Conservation (phyloP, 2,888 invertebrate species). For the Melieria picta region DNA sequence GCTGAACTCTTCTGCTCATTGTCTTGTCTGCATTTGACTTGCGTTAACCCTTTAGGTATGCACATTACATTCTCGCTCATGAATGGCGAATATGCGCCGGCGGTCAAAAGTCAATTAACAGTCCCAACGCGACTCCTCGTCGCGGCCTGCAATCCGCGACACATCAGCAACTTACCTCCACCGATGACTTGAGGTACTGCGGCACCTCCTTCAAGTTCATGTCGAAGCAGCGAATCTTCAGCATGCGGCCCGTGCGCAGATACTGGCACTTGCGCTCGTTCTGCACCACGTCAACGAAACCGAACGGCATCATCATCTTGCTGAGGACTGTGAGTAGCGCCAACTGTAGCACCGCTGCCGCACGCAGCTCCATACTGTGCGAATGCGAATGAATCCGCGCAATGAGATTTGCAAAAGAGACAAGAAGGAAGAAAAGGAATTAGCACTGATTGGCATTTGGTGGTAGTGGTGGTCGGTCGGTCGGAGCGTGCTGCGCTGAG, state of each 20-base stretch:
- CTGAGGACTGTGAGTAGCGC: conserved; percentile 53
- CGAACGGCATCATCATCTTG: conserved; percentile 55
- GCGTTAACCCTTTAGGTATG: too few relatives aligned
- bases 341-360: conserved; percentile 48
- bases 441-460: background rate
- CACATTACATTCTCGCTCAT: too few relatives aligned
- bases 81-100: too few relatives aligned
- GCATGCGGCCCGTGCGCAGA: conserved; percentile 56
- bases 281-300: conserved; percentile 48
- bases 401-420: background rate
- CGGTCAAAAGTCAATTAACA: too few relatives aligned
- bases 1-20: too few relatives aligned
- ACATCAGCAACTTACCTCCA: conserved; percentile 57
- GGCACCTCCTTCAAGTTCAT: conserved; percentile 65
- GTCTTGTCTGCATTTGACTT: too few relatives aligned
- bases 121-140: too few relatives aligned
- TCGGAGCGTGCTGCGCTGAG: conserved; percentile 13
- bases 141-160: too few relatives aligned
- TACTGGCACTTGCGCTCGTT: conserved; percentile 61
- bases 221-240: conserved; percentile 59
- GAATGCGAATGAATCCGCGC: background rate
- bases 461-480: background rate
- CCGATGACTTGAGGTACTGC: conserved; percentile 59
- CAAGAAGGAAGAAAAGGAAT: background rate
- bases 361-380: conserved; percentile 50